Evolutionary conservation across 2,888 invertebrate genomes (phyloP).

Genomic region (Clusia tigrina): DNA sequence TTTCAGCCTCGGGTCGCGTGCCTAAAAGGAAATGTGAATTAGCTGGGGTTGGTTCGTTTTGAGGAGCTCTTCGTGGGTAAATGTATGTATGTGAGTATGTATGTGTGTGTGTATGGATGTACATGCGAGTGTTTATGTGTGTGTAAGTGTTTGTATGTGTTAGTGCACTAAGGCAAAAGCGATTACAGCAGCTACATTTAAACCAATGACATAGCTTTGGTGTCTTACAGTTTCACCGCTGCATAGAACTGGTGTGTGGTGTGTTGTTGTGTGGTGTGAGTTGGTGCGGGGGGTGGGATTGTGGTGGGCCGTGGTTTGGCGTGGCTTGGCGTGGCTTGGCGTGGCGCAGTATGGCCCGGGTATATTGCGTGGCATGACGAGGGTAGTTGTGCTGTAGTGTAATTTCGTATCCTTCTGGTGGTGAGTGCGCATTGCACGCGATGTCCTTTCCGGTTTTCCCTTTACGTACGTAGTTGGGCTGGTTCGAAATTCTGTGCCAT

Average conservation of each 20-base stretch:
- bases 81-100: constrained; percentile 4
- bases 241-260: too few relatives aligned
- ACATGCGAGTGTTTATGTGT: not conserved
- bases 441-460: constrained; percentile 62
- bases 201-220: constrained; percentile 49
- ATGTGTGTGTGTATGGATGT: constrained; percentile 20
- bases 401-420: constrained; percentile 50
- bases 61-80: constrained; percentile 28
- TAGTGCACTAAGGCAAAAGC: not conserved
- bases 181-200: constrained; percentile 28
- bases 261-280: too few relatives aligned
- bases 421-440: constrained; percentile 55
- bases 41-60: too few relatives aligned
- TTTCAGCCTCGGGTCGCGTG: constrained; percentile 53
- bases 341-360: not conserved
- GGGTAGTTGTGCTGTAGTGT: constrained; percentile 37
- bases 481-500: not conserved
- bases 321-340: too few relatives aligned
- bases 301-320: not conserved
- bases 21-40: constrained; percentile 47
- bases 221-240: too few relatives aligned
- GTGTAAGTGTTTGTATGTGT: constrained; percentile 24
- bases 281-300: not conserved
- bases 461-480: constrained; percentile 46
- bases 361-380: not conserved